A percentile compares a stretch with the other conserved stretches of the same genome.
Conservation (phyloP, 2,113 vertebrate genomes). For the Crotalus tigris region DNA sequence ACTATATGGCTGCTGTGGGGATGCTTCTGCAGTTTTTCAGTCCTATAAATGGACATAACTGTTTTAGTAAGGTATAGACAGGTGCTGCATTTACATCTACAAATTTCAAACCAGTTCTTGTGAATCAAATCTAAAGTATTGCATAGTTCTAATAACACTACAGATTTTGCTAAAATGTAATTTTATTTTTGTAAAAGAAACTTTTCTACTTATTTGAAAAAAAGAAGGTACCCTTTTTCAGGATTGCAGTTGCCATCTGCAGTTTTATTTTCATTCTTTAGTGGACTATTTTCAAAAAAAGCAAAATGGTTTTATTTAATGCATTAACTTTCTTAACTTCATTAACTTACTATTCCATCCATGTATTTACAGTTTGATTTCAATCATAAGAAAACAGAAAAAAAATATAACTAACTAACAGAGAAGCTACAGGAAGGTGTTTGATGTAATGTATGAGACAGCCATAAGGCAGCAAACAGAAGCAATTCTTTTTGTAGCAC, state of each 20-base stretch:
- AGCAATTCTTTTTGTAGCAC: slow-evolving; percentile 34
- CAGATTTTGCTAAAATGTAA: neutral
- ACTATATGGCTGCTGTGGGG: neutral
- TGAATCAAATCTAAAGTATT: neutral
- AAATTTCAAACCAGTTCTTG: neutral
- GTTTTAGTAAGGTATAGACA: neutral
- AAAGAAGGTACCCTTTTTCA: neutral
- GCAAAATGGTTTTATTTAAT: neutral
- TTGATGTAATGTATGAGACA: neutral
- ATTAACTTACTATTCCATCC: neutral
- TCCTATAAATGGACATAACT: neutral
- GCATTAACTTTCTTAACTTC: too few relatives aligned
- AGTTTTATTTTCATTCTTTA: neutral
- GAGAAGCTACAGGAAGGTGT: neutral
- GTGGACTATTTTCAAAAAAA: neutral
- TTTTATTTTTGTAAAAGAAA: neutral
- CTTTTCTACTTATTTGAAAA: neutral
- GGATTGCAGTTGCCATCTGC: neutral
- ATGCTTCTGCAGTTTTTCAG: neutral
- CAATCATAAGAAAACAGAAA: neutral
- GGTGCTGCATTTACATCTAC: neutral
- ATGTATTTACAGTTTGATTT: neutral
- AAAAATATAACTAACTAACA: neutral
- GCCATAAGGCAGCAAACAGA: slow-evolving; percentile 6
- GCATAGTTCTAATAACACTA: neutral